Evolutionary conservation across 1,140 invertebrate species (phyloP).

Genomic region (Parasteatoda tepidariorum): DNA sequence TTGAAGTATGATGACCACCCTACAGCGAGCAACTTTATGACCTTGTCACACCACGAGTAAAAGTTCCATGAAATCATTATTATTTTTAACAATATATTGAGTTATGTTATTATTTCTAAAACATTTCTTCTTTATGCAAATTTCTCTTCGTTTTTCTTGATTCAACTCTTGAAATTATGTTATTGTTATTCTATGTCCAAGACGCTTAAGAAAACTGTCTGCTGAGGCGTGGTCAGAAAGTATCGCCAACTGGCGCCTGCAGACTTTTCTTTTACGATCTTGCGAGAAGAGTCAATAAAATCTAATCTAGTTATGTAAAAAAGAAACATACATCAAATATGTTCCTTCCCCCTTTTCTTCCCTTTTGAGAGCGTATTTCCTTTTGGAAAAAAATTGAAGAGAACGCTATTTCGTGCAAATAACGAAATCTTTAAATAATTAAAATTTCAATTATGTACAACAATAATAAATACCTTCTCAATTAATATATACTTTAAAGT

Average conservation of each 20-base stretch:
- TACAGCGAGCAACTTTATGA: not conserved
- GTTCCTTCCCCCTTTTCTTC: no score
- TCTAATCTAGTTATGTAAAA: not conserved
- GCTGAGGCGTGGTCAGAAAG: not conserved
- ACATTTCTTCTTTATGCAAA: not conserved
- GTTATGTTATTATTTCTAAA: slow-evolving; percentile 30
- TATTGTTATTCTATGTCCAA: not conserved
- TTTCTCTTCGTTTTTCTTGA: not conserved
- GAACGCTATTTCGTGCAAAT: no score
- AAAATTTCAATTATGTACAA: no score
- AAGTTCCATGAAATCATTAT: not conserved
- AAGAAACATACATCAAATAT: no score
- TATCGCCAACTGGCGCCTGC: slow-evolving; percentile 5
- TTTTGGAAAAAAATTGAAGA: no score
- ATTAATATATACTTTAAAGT: no score
- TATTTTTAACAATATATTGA: not conserved
- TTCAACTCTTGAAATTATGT: not conserved
- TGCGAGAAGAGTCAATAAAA: not conserved
- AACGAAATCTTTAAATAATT: no score
- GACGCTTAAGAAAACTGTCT: slow-evolving; percentile 4
- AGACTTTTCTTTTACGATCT: not conserved
- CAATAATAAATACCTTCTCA: no score
- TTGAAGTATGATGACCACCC: no score
- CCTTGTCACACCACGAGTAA: not conserved
- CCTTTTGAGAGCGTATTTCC: no score